Conservation (phyloP, 2,797 vertebrate genomes). For the Neosilurus mollespiculum region DNA sequence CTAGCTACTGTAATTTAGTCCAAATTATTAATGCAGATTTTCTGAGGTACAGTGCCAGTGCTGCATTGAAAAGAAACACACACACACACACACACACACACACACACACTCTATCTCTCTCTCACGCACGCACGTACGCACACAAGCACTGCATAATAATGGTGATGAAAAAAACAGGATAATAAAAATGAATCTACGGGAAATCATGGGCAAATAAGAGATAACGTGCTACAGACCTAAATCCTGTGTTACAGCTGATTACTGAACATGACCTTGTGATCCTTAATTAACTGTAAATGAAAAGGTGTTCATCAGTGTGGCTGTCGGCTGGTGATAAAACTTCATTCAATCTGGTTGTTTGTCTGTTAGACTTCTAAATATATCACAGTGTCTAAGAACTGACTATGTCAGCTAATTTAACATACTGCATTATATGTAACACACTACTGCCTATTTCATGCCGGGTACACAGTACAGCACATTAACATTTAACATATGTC, state of each 20-base stretch:
- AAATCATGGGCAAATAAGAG: slow-evolving; percentile 20
- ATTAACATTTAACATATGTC: slow-evolving; percentile 1
- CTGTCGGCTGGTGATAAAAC: neutral
- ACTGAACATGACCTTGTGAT: slow-evolving; percentile 36
- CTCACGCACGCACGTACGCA: slow-evolving; percentile 19
- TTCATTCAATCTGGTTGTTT: neutral
- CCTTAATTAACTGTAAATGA: slow-evolving; percentile 25
- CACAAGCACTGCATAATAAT: slow-evolving; percentile 7
- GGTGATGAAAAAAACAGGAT: slow-evolving; percentile 8
- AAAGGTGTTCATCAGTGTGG: slow-evolving; percentile 34
- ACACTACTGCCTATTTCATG: slow-evolving; percentile 5
- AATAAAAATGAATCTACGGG: slow-evolving; percentile 23
- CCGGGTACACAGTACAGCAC: neutral
- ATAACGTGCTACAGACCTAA: neutral
- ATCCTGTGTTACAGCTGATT: slow-evolving; percentile 32
- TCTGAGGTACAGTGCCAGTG: neutral
- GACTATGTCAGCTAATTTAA: slow-evolving; percentile 14
- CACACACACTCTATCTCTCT: neutral
- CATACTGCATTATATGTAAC: neutral
- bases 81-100: slow-evolving; percentile 27
- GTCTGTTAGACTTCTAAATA: neutral
- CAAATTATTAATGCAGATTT: slow-evolving; percentile 34
- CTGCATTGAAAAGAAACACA: slow-evolving; percentile 23
- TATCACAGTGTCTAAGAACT: slow-evolving; percentile 19
- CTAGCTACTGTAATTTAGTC: slow-evolving; percentile 38